Evolutionary conservation across 2,113 vertebrate species (phyloP).

Genomic region (Macheiramphus alcinus): DNA sequence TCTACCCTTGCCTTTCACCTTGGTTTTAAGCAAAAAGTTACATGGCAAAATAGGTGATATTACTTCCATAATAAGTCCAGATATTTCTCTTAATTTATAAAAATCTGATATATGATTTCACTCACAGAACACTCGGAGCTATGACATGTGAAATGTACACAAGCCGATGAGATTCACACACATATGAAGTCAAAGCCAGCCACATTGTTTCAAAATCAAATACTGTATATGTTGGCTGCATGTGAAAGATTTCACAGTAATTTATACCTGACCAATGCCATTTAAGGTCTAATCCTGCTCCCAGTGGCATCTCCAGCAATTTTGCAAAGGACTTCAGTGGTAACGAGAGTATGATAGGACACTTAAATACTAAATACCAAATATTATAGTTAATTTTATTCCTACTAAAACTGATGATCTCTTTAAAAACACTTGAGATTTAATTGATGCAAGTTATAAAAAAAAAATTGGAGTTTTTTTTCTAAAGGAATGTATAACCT

Average conservation of each 20-base stretch:
- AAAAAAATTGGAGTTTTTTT: background rate
- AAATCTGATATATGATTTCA: background rate
- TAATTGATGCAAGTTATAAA: background rate
- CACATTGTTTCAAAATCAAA: constrained; percentile 39
- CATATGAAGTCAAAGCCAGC: constrained; percentile 31
- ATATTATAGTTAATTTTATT: background rate
- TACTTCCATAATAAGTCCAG: background rate
- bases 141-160: constrained; percentile 30
- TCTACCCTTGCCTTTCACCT: background rate
- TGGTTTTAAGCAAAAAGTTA: background rate
- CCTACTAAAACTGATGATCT: constrained; percentile 13
- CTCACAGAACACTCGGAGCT: background rate
- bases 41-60: background rate
- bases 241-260: constrained; percentile 73
- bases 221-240: background rate
- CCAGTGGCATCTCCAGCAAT: background rate
- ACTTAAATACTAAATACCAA: constrained; percentile 27
- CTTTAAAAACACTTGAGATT: constrained; percentile 32
- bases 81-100: background rate
- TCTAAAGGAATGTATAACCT: constrained; percentile 15
- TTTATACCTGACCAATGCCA: constrained; percentile 38
- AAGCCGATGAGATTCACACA: constrained; percentile 39
- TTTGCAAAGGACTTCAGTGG: background rate
- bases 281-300: background rate
- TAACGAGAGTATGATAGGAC: background rate